phyloP scores from a whole-genome alignment of 2,797 vertebrate species.

The Psittacula echo region DNA sequence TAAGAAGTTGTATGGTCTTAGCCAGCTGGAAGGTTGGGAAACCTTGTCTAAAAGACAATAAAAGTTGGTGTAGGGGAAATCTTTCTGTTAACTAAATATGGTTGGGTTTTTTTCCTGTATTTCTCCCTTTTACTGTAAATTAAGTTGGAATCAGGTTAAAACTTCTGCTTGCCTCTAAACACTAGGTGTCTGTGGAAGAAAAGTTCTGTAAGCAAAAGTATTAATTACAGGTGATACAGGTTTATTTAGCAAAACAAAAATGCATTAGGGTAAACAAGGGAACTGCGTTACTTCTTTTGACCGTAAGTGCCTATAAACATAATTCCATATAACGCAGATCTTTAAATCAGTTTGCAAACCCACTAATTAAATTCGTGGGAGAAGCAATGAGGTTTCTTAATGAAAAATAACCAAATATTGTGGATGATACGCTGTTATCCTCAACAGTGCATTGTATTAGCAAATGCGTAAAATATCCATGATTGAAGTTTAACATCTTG shows the following conservation, averaged over 20 bases:
- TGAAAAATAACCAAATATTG: not conserved
- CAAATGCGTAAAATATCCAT: not conserved
- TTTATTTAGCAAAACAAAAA: not conserved
- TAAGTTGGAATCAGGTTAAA: not conserved
- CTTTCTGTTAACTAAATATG: not conserved
- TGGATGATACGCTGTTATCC: not conserved
- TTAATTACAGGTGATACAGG: not conserved
- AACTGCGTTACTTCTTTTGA: not conserved
- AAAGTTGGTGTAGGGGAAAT: not conserved
- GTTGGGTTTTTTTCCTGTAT: not conserved
- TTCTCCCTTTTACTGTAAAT: not conserved
- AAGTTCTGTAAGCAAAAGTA: not conserved
- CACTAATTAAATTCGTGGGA: not conserved
- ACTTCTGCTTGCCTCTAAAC: not conserved
- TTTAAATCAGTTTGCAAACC: not conserved
- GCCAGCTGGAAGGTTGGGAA: not conserved
- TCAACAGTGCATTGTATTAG: not conserved
- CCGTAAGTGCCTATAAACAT: rapidly evolving
- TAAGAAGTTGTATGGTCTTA: not conserved
- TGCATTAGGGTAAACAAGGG: not conserved
- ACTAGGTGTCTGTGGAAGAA: not conserved
- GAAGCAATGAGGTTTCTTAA: not conserved
- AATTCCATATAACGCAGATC: not conserved
- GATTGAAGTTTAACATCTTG: not conserved
- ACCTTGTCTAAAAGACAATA: not conserved